These are phyloP conservation scores for Montipora cactus DNA, from an alignment of 64 coral and sea anemone genomes.

Conservation along the genomic window DNA sequence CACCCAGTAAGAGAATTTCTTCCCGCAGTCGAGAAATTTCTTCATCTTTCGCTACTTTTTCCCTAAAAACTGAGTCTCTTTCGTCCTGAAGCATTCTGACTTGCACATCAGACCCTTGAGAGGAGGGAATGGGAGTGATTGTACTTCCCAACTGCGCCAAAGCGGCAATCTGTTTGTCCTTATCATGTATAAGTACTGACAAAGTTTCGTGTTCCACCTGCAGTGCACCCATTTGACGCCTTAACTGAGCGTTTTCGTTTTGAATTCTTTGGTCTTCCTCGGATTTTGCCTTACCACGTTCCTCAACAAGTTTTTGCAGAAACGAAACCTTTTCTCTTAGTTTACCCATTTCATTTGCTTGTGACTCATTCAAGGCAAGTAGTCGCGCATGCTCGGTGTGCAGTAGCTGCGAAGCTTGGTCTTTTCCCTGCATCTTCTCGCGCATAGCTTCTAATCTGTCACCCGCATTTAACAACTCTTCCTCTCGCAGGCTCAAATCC, in stretches of 20 bases:
- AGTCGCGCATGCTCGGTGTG: constrained; percentile 79
- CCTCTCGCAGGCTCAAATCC: constrained; percentile 79
- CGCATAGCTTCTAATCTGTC: constrained; percentile 87
- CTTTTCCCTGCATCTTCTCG: constrained; percentile 87
- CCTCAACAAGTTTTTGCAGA: constrained; percentile 82
- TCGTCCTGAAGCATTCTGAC: constrained; percentile 1
- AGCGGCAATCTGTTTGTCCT: constrained; percentile 82
- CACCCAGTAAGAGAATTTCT: not conserved
- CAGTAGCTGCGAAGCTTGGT: constrained; percentile 85
- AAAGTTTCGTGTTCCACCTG: constrained; percentile 87
- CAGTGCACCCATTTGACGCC: constrained; percentile 63
- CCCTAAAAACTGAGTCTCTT: constrained; percentile 27
- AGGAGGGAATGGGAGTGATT: constrained; percentile 11
- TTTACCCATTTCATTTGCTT: constrained; percentile 94
- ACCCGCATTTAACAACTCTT: constrained; percentile 73
- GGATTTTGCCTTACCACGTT: constrained; percentile 61
- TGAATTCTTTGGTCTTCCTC: constrained; percentile 61
- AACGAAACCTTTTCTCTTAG: constrained; percentile 81
- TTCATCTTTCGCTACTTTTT: constrained; percentile 14
- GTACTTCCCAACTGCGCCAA: constrained; percentile 53
- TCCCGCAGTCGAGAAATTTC: constrained; percentile 30
- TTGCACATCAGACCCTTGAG: not conserved
- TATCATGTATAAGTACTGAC: constrained; percentile 77
- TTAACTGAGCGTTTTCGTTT: constrained; percentile 67
- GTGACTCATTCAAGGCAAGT: constrained; percentile 91